These are phyloP conservation scores for Ostrea edulis DNA, from an alignment of 1,140 invertebrate species.

Conservation along the genomic window DNA sequence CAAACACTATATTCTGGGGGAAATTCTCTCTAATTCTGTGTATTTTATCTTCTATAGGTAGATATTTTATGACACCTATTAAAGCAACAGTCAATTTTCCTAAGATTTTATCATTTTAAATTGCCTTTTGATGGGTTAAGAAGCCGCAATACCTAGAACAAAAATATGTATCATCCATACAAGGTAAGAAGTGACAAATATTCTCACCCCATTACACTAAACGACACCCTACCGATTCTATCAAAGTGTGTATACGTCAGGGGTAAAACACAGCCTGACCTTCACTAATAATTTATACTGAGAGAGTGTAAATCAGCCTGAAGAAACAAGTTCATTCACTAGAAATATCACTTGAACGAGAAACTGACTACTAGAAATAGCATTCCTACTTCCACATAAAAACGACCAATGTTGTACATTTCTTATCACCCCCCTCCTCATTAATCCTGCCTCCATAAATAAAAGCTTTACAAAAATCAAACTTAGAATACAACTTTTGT, in stretches of 20 bases:
- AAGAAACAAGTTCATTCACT: slow-evolving; percentile 28
- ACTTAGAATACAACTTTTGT: background rate
- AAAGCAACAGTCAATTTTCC: slow-evolving; percentile 13
- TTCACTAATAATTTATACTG: background rate
- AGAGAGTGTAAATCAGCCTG: slow-evolving; percentile 14
- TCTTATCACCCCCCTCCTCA: background rate
- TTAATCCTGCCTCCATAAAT: background rate
- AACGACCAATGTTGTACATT: background rate
- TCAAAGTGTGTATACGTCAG: background rate
- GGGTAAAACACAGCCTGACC: background rate
- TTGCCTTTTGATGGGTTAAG: slow-evolving; percentile 7
- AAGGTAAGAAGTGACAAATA: background rate
- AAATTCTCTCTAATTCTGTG: slow-evolving; percentile 11
- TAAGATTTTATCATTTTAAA: slow-evolving; percentile 33
- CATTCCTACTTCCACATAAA: background rate
- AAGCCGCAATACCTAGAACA: background rate
- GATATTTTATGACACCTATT: slow-evolving; percentile 36
- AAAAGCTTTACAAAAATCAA: background rate
- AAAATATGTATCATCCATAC: slow-evolving; percentile 14
- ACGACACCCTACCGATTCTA: background rate
- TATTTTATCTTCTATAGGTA: slow-evolving; percentile 1
- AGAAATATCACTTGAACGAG: background rate
- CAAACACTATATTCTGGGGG: slow-evolving; percentile 1
- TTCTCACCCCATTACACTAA: background rate
- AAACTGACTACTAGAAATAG: background rate